These are phyloP conservation scores for Brachyopa scutellaris DNA, from an alignment of 2,888 invertebrate species.

Conservation along the genomic window DNA sequence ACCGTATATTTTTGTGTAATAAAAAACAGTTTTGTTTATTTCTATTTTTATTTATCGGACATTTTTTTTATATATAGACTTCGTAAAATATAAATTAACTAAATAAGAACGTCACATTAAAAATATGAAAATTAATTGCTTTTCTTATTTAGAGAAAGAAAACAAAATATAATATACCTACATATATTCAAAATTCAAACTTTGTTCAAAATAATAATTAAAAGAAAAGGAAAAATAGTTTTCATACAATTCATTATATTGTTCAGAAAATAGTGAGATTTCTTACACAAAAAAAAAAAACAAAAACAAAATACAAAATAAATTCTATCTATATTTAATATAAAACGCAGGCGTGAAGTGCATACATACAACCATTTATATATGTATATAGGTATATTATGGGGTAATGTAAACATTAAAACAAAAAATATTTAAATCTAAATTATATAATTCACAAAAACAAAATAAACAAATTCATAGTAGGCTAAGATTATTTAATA, in stretches of 20 bases:
- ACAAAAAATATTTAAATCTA: conserved; percentile 21
- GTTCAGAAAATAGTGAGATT: conserved; percentile 29
- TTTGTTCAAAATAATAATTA: conserved; percentile 35
- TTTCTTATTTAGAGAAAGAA: conserved; percentile 53
- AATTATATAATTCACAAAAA: conserved; percentile 23
- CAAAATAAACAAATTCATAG: conserved; percentile 13
- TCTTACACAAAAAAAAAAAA: conserved; percentile 27
- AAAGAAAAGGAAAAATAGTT: conserved; percentile 31
- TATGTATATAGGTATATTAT: too few species aligned
- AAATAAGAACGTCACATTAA: conserved; percentile 39
- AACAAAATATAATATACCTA: conserved; percentile 13
- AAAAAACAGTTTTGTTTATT: conserved; percentile 19
- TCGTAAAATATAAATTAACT: conserved; percentile 19
- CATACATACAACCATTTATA: conserved; percentile 13
- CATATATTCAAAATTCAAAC: conserved; percentile 42
- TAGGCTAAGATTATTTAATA: conserved; percentile 30
- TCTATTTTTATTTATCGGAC: not conserved
- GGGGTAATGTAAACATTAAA: conserved; percentile 44
- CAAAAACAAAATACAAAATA: not conserved
- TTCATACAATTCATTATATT: conserved; percentile 40
- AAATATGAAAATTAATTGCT: conserved; percentile 41
- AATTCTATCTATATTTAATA: conserved; percentile 34
- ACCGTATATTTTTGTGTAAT: conserved; percentile 28
- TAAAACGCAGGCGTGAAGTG: conserved; percentile 25
- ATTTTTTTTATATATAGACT: conserved; percentile 24